A percentile compares a stretch with the other conserved stretches of the same genome.
phyloP scores from a whole-genome alignment of 2,113 vertebrate species.

The Zootoca vivipara region DNA sequence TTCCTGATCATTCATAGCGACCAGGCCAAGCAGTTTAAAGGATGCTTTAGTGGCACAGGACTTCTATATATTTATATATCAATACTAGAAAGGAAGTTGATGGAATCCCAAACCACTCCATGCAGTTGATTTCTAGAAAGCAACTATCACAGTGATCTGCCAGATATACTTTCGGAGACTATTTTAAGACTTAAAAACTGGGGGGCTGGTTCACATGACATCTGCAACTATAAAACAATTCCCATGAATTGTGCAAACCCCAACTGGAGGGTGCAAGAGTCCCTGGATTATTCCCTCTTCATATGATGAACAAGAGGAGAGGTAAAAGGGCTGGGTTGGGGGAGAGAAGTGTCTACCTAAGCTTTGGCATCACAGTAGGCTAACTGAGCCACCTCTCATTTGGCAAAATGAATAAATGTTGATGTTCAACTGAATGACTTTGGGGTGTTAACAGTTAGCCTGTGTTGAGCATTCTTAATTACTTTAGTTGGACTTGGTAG shows the following conservation, averaged over 20 bases:
- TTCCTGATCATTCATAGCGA: too few relatives aligned
- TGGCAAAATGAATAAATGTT: not conserved
- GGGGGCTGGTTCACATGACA: not conserved
- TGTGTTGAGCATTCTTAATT: not conserved
- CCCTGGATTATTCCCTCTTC: not conserved
- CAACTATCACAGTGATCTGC: not conserved
- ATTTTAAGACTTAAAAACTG: not conserved
- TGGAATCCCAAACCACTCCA: not conserved
- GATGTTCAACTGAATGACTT: not conserved
- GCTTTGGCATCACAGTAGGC: not conserved
- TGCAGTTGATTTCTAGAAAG: not conserved
- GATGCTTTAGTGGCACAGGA: not conserved
- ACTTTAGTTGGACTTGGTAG: accelerated
- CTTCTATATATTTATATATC: too few relatives aligned
- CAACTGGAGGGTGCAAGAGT: not conserved
- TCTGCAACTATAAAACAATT: not conserved
- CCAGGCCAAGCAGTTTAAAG: too few relatives aligned
- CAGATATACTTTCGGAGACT: not conserved
- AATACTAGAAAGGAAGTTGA: not conserved
- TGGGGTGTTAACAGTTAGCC: not conserved
- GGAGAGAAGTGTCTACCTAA: not conserved
- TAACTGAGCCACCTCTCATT: not conserved
- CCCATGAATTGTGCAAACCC: not conserved
- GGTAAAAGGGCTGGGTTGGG: not conserved
- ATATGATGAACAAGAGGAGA: too few relatives aligned